phyloP scores from a whole-genome alignment of 2,797 vertebrate species.

The Melopsittacus undulatus region DNA sequence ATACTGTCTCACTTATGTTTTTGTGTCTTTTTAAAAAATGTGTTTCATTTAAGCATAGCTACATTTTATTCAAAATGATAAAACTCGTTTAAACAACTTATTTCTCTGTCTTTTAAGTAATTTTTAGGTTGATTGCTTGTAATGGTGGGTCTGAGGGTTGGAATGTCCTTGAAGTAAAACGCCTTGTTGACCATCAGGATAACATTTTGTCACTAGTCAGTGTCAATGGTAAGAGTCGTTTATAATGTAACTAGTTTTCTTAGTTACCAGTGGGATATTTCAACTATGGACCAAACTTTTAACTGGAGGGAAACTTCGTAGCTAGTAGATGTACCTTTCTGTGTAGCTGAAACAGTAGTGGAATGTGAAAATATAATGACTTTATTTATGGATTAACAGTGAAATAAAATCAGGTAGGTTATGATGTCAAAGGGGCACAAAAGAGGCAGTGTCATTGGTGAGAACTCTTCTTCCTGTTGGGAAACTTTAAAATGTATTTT shows the following conservation, averaged over 20 bases:
- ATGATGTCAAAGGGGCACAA: not conserved
- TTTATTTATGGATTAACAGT: not conserved
- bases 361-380: not conserved
- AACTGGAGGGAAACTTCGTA: not conserved
- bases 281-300: not conserved
- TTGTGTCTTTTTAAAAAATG: not conserved
- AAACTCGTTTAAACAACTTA: not conserved
- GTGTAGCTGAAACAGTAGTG: not conserved
- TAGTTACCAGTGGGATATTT: not conserved
- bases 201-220: slow-evolving; percentile 88
- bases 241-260: not conserved
- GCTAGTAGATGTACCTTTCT: not conserved
- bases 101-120: slow-evolving; percentile 77
- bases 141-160: slow-evolving; percentile 70
- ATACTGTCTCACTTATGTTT: not conserved
- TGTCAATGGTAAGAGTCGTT: slow-evolving; percentile 81
- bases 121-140: slow-evolving; percentile 84
- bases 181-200: slow-evolving; percentile 89
- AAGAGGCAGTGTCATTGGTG: not conserved
- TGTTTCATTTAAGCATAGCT: not conserved
- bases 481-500: not conserved
- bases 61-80: not conserved
- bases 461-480: not conserved
- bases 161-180: slow-evolving; percentile 79
- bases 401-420: not conserved